These are phyloP conservation scores for Lithosia quadra DNA, from an alignment of 2,888 invertebrate genomes.

Conservation along the genomic window DNA sequence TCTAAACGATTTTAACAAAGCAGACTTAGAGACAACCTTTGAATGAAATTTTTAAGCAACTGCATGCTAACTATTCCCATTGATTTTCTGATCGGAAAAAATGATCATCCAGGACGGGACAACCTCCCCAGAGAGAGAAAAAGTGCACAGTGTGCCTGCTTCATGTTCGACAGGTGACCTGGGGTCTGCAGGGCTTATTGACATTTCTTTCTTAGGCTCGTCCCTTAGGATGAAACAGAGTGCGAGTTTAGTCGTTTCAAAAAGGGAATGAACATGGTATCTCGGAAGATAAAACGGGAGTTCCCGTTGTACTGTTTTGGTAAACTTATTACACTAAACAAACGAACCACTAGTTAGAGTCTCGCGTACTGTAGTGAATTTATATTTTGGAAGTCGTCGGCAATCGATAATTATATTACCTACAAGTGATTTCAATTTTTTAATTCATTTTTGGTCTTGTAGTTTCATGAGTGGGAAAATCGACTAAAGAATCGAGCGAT, in stretches of 20 bases:
- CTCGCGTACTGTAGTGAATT: background rate
- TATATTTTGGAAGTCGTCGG: background rate
- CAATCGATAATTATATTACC: too few relatives aligned
- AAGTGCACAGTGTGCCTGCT: too few relatives aligned
- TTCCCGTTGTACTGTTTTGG: background rate
- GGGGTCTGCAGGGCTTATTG: background rate
- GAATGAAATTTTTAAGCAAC: too few relatives aligned
- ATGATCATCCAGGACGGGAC: too few relatives aligned
- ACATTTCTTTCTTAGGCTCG: background rate
- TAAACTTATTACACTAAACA: background rate
- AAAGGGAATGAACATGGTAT: background rate
- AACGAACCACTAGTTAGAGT: background rate
- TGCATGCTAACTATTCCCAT: too few relatives aligned
- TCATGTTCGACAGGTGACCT: background rate
- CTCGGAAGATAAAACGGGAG: too few relatives aligned
- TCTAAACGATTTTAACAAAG: background rate
- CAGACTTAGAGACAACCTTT: background rate
- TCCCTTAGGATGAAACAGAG: background rate
- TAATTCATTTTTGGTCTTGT: slow-evolving; percentile 31
- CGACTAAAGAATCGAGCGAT: slow-evolving; percentile 28
- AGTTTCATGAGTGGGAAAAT: slow-evolving; percentile 40
- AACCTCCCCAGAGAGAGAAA: background rate
- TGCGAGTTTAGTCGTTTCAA: background rate
- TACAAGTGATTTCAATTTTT: background rate
- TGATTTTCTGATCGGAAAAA: too few relatives aligned